Base-by-base conservation (phyloP, 2,888 invertebrate species). In the Aleiodes leptofemur region DNA sequence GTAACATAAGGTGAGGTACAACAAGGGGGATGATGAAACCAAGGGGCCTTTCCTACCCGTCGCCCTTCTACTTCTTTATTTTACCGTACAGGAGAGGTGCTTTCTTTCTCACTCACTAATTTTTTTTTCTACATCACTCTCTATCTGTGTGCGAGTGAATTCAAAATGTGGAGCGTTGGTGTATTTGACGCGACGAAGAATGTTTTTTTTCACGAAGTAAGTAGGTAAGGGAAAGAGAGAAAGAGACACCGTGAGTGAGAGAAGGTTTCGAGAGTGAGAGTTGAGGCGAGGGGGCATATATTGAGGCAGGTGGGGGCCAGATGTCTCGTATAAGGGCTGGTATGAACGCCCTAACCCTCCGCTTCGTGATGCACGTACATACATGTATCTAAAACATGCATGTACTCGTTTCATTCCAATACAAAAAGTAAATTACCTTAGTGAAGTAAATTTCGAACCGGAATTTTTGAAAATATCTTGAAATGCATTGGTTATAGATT, bases 281-380 rank as follows among this genome's bases (percentile, higher is more conserved):
- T 79, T 55, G 56, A 43, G 57, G 14, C 69, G 59, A 66, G 75
- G 72, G 64, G 83, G 83, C 83, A 85, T 84, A 85, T 85, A 86
- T 87, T 84, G 81, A 83, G 88, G 88, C 89, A 89, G 89, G 89
- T 89, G 89, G 88, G 88, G 86, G 82, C 88, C 89, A 89, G 89
- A 89, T 89, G 89, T 88, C 88, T 85, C 83, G 82, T 76, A 69
- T 76, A 84, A 83, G 84, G 86, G 82, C 84, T 85, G 83, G 43
- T 84, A 38, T 64, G 43, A 64, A 64, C 82, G 85, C 86, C 84
- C 86, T 82, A 86, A 84, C 77, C 80, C 80, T 81, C 78, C 50
- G 57, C 59, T 55, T 34, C 72, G 55, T 76, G 55, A 69, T 76
- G 64, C 70, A 64, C 70, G 74, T 73, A 14, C 38, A 73, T 70